phyloP scores from a whole-genome alignment of 1,140 invertebrate species.

The Drosophila novamexicana region DNA sequence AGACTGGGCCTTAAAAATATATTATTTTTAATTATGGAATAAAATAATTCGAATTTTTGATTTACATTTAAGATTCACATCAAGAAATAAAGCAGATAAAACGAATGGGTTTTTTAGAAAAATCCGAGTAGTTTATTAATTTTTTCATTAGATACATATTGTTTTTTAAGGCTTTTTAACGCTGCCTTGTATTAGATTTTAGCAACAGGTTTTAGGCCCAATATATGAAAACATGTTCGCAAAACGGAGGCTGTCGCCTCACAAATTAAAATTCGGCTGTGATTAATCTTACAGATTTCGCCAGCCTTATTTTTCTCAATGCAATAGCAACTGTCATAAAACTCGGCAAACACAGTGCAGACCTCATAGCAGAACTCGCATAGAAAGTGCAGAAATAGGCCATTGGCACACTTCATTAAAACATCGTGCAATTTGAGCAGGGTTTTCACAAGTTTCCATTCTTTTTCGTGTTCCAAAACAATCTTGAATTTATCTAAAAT shows the following conservation, averaged over 20 bases:
- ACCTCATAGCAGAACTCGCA: constrained; percentile 99
- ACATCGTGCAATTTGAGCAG: constrained; percentile 95
- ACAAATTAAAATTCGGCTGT: constrained; percentile 94
- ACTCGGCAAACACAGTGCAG: constrained; percentile 96
- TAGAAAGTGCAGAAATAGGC: constrained; percentile 94
- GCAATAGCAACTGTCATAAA: constrained; percentile 99
- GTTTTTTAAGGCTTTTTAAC: too few species aligned
- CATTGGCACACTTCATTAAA: constrained; percentile 92
- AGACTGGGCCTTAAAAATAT: too few species aligned
- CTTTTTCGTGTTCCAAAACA: constrained; percentile 94
- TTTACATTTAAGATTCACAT: too few species aligned
- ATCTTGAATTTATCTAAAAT: constrained; percentile 78
- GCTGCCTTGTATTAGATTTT: constrained; percentile 89
- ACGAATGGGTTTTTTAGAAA: too few species aligned
- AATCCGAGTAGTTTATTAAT: too few species aligned
- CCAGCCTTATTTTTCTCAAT: constrained; percentile 94
- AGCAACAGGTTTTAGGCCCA: constrained; percentile 95
- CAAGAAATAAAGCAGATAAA: too few species aligned
- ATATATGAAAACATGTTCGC: constrained; percentile 93
- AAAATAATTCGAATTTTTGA: too few species aligned
- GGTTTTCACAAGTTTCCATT: constrained; percentile 97
- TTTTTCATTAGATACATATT: too few species aligned
- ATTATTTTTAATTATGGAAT: too few species aligned
- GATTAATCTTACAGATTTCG: constrained; percentile 93
- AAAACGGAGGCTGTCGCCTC: constrained; percentile 96